phyloP scores from a whole-genome alignment of 2,797 vertebrate species.

The Leptoclinus maculatus region DNA sequence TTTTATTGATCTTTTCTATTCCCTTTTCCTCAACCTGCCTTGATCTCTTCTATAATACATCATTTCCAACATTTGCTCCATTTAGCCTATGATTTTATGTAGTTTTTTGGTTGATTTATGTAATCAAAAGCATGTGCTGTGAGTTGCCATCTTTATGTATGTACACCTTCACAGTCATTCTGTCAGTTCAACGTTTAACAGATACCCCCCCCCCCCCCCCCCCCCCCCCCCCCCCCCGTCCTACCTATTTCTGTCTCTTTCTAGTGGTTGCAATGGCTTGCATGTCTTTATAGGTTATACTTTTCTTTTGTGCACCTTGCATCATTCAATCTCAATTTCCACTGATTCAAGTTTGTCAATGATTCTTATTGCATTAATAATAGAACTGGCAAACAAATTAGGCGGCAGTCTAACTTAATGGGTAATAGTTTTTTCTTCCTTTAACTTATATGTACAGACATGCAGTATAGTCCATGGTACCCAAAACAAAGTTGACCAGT shows the following conservation, averaged over 20 bases:
- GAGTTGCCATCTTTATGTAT: neutral
- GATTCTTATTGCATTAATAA: neutral
- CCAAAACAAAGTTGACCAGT: slow-evolving; percentile 8
- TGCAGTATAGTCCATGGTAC: neutral
- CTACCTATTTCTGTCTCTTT: neutral
- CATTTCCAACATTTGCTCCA: neutral
- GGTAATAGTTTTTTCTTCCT: neutral
- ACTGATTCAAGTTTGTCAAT: neutral
- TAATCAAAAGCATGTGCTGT: neutral
- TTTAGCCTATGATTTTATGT: neutral
- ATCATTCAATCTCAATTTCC: neutral
- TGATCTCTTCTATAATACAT: neutral
- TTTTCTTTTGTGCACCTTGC: neutral
- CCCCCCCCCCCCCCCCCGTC: too few species aligned
- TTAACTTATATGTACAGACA: neutral
- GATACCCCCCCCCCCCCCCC: too few species aligned
- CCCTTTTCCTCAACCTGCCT: neutral
- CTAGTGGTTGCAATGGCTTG: neutral
- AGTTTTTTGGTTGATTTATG: neutral
- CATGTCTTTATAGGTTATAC: neutral
- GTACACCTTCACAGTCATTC: neutral
- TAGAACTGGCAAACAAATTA: neutral
- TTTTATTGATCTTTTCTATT: neutral
- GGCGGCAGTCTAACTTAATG: neutral
- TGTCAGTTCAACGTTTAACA: neutral